Evolutionary conservation across 2,797 vertebrate genomes (phyloP).

Genomic region (Enteromius argenteus): DNA sequence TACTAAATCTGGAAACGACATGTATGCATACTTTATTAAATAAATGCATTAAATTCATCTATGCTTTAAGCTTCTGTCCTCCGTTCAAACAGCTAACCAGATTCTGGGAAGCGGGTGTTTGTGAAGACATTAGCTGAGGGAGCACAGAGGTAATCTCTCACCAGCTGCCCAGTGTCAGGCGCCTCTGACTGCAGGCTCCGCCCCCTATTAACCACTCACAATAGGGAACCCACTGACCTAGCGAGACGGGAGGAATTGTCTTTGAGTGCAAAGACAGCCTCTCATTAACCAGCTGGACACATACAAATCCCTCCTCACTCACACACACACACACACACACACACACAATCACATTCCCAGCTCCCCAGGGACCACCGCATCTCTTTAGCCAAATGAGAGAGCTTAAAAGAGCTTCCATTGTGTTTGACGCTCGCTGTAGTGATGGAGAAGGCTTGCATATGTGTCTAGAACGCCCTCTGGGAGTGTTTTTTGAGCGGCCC

Average conservation of each 20-base stretch:
- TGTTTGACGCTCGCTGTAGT: slow-evolving; percentile 34
- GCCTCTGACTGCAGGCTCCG: slow-evolving; percentile 34
- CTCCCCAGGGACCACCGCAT: slow-evolving; percentile 44
- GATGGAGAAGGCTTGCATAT: slow-evolving; percentile 8
- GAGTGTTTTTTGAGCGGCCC: not conserved
- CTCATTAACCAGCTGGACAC: slow-evolving; percentile 55
- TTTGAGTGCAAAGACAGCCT: slow-evolving; percentile 42
- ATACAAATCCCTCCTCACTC: slow-evolving; percentile 18
- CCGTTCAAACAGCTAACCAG: not conserved
- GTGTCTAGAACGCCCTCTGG: slow-evolving; percentile 7
- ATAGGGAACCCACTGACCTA: slow-evolving; percentile 53
- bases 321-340: not conserved
- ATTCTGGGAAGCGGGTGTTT: slow-evolving; percentile 28
- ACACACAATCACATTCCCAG: slow-evolving; percentile 5
- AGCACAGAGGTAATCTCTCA: slow-evolving; percentile 15
- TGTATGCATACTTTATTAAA: not conserved
- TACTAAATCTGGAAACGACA: not conserved
- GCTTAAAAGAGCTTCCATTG: slow-evolving; percentile 47
- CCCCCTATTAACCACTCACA: slow-evolving; percentile 49
- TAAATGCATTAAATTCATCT: not conserved
- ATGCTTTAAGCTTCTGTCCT: not conserved
- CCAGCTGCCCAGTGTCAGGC: slow-evolving; percentile 51
- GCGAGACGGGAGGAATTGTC: slow-evolving; percentile 9
- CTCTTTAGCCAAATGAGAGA: slow-evolving; percentile 38
- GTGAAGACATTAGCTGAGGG: slow-evolving; percentile 31